Evolutionary conservation across 2,888 invertebrate genomes (phyloP).

Genomic region (Drosophila conformis): DNA sequence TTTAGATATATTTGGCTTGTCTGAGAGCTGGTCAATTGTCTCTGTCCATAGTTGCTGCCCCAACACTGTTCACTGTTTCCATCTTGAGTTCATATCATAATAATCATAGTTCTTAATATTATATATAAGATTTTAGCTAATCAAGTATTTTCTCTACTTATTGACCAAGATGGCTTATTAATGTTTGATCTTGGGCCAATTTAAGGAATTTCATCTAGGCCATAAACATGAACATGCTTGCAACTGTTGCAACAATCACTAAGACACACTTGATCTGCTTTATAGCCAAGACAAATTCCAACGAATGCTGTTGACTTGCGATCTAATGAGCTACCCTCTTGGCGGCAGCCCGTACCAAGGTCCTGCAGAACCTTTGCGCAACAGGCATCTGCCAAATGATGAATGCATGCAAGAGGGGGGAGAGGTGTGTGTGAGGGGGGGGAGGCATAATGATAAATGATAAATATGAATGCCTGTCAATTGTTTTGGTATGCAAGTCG

Average conservation of each 20-base stretch:
- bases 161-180: no score
- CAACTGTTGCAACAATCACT: neutral
- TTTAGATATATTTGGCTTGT: no score
- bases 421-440: neutral
- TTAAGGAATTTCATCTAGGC: neutral
- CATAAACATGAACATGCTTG: neutral
- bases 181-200: neutral
- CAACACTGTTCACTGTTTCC: no score
- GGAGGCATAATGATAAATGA: constrained; percentile 18
- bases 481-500: constrained; percentile 19
- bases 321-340: constrained; percentile 11
- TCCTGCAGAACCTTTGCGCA: constrained; percentile 2
- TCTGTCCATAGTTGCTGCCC: no score
- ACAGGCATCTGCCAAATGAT: neutral
- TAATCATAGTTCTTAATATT: no score
- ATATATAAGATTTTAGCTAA: no score
- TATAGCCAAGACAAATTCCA: neutral
- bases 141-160: no score
- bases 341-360: constrained; percentile 24
- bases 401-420: neutral
- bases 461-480: neutral
- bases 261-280: neutral
- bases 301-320: neutral
- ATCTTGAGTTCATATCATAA: no score
- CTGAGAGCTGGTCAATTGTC: no score